Percentiles rank a stretch among this genome's conserved stretches.
phyloP scores from a whole-genome alignment of 2,797 vertebrate species.

The Fistularia commersonii region DNA sequence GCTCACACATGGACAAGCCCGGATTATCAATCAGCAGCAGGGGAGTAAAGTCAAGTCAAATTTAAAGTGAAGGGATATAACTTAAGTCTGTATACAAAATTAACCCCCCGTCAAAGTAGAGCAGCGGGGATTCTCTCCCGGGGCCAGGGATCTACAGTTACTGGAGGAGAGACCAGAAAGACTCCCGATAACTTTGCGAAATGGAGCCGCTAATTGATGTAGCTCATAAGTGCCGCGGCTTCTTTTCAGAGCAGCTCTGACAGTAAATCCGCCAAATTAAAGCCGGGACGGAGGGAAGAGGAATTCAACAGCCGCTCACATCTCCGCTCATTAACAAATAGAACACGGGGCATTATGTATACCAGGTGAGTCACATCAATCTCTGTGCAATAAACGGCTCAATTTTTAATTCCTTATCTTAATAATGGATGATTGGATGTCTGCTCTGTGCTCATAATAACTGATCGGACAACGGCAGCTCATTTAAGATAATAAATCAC shows the following conservation, averaged over 20 bases:
- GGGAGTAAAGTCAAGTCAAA: slow-evolving; percentile 63
- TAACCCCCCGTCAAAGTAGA: slow-evolving; percentile 65
- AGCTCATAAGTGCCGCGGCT: slow-evolving; percentile 33
- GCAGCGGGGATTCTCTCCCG: slow-evolving; percentile 41
- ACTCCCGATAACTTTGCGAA: slow-evolving; percentile 52
- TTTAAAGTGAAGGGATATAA: slow-evolving; percentile 67
- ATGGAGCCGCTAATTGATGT: slow-evolving; percentile 54
- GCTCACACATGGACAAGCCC: slow-evolving; percentile 59
- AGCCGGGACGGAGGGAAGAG: slow-evolving; percentile 1
- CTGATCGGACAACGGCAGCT: slow-evolving; percentile 43
- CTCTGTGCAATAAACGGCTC: slow-evolving; percentile 19
- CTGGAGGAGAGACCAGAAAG: slow-evolving; percentile 49
- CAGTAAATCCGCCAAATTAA: slow-evolving; percentile 35
- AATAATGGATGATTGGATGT: slow-evolving; percentile 58
- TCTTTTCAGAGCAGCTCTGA: slow-evolving; percentile 25
- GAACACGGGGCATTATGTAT: slow-evolving; percentile 29
- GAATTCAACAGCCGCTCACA: slow-evolving; percentile 14
- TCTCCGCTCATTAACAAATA: slow-evolving; percentile 24
- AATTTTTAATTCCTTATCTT: slow-evolving; percentile 57
- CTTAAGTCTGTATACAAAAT: slow-evolving; percentile 67
- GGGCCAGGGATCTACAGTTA: slow-evolving; percentile 47
- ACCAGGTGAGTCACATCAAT: slow-evolving; percentile 42
- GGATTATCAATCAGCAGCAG: slow-evolving; percentile 73
- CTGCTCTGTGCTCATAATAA: slow-evolving; percentile 50
- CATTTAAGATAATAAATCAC: slow-evolving; percentile 38